Conservation (phyloP, 2,797 vertebrate genomes). For the Cephalopachus bancanus region DNA sequence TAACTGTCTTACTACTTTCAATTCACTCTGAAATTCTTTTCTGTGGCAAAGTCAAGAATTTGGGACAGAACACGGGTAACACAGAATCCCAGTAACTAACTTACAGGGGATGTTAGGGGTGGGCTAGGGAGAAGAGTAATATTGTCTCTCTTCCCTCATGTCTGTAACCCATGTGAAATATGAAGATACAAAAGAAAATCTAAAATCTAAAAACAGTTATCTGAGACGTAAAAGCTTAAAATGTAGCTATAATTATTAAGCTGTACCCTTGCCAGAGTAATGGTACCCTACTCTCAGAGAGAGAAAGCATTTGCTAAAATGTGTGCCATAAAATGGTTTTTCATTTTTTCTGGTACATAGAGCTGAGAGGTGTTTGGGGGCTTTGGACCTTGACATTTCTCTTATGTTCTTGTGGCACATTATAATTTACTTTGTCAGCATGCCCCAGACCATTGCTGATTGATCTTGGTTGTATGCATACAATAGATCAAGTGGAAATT, state of each 20-base stretch:
- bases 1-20: too few relatives aligned
- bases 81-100: too few relatives aligned
- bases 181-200: too few relatives aligned
- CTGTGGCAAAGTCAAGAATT: too few relatives aligned
- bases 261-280: background rate
- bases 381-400: constrained; percentile 47
- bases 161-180: background rate
- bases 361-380: background rate
- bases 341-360: background rate
- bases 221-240: background rate
- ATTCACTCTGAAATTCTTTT: too few relatives aligned
- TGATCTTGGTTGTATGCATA: constrained; percentile 9
- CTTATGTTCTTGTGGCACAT: constrained; percentile 2
- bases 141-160: background rate
- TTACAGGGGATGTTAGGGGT: background rate
- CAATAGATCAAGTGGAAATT: background rate
- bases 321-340: background rate
- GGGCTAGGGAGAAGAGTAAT: background rate
- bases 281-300: background rate
- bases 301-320: constrained; percentile 54
- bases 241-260: background rate
- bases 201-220: background rate
- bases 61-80: too few relatives aligned
- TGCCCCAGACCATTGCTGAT: background rate
- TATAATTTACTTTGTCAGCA: constrained; percentile 55